phyloP scores from a whole-genome alignment of 1,140 invertebrate genomes.

The Drosophila simulans region DNA sequence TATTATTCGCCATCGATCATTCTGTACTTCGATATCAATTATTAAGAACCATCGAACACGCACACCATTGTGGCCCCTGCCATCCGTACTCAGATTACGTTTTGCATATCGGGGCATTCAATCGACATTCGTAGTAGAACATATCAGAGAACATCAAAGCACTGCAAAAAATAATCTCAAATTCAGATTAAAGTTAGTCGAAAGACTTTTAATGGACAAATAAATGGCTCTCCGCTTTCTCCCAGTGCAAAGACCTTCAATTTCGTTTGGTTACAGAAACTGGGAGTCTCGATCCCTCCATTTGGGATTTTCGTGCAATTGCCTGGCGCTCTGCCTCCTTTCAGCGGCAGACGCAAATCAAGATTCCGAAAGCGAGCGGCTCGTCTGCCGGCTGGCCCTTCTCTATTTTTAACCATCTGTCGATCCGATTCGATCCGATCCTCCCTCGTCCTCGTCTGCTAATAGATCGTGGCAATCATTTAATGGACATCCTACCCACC shows the following conservation, averaged over 20 bases:
- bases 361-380: constrained; percentile 2
- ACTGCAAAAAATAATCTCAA: not conserved
- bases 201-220: no score
- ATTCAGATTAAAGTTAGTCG: no score
- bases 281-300: not conserved
- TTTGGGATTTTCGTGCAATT: constrained; percentile 11
- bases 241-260: not conserved
- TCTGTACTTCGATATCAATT: constrained; percentile 22
- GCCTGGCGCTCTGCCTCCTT: constrained; percentile 34
- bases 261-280: not conserved
- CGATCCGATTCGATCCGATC: constrained; percentile 2
- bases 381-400: not conserved
- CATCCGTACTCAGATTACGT: not conserved
- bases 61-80: constrained; percentile 11
- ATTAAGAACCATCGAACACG: not conserved
- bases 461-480: constrained; percentile 79
- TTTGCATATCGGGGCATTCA: constrained; percentile 17
- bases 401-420: constrained; percentile 45
- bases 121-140: not conserved
- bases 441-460: constrained; percentile 54
- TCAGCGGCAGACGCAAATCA: constrained; percentile 36
- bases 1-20: constrained; percentile 4
- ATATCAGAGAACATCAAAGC: not conserved
- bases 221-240: not conserved
- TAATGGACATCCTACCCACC: constrained; percentile 59